These are phyloP conservation scores for Apus apus DNA, from an alignment of 2,113 vertebrate species.

Conservation along the genomic window DNA sequence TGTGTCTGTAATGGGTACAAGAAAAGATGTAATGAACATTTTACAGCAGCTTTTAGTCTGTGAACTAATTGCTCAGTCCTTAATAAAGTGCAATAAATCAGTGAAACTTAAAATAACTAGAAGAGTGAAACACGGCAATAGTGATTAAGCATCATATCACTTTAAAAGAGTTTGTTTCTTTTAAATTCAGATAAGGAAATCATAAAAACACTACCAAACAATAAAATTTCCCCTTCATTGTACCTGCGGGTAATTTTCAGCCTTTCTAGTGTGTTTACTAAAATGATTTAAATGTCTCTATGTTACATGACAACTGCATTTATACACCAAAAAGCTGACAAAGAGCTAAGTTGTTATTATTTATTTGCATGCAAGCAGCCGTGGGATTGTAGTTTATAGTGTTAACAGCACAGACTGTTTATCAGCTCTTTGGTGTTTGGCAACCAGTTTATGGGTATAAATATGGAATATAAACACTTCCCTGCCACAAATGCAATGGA, in stretches of 20 bases:
- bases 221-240: background rate
- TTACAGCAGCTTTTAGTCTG: conserved; percentile 4
- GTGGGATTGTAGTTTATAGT: conserved; percentile 9
- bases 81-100: background rate
- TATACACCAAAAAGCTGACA: background rate
- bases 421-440: conserved; percentile 28
- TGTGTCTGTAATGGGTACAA: conserved; percentile 17
- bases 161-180: background rate
- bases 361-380: conserved; percentile 46
- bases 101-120: background rate
- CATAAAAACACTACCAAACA: background rate
- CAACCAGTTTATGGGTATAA: background rate
- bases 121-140: background rate
- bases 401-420: background rate
- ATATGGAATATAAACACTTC: background rate
- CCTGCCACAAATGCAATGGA: rapidly evolving
- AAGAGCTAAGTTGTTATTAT: conserved; percentile 21
- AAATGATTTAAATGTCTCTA: conserved; percentile 30
- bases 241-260: conserved; percentile 31
- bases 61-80: background rate
- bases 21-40: conserved; percentile 53
- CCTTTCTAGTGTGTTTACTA: conserved; percentile 8
- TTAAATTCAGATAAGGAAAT: background rate
- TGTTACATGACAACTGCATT: background rate
- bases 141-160: background rate